Conservation (phyloP, 2,113 vertebrate genomes). For the Saccopteryx bilineata region DNA sequence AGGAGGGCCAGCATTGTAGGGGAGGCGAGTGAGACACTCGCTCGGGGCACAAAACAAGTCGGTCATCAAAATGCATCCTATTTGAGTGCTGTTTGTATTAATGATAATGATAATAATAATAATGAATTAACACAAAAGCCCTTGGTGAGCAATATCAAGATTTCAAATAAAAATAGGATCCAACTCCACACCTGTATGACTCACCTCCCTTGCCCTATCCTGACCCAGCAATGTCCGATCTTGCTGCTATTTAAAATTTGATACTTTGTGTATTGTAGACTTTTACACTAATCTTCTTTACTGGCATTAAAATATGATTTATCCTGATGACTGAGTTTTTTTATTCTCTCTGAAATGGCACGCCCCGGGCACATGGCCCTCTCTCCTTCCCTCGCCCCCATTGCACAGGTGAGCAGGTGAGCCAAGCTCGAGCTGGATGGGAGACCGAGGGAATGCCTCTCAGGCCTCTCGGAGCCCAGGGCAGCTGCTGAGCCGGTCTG, state of each 20-base stretch:
- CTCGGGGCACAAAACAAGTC: too few relatives aligned
- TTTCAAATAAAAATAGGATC: background rate
- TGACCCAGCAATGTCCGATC: background rate
- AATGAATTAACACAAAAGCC: background rate
- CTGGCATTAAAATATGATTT: background rate
- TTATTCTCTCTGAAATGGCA: background rate
- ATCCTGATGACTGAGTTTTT: background rate
- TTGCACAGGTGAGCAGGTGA: too few relatives aligned
- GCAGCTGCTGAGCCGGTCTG: background rate
- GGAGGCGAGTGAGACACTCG: accelerated
- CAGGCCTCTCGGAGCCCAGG: background rate
- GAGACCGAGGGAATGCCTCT: accelerated
- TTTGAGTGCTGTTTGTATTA: background rate
- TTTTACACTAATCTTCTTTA: background rate
- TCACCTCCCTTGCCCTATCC: too few relatives aligned
- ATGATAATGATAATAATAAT: background rate
- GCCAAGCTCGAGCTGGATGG: accelerated
- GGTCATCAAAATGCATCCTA: background rate
- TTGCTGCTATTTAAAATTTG: background rate
- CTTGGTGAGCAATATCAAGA: background rate
- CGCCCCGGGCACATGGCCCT: accelerated
- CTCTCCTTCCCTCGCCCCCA: background rate
- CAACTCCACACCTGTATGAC: background rate
- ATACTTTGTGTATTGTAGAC: background rate
- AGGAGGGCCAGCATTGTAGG: background rate